These are phyloP conservation scores for Drosophila subobscura DNA, from an alignment of 1,140 invertebrate genomes.

Conservation along the genomic window DNA sequence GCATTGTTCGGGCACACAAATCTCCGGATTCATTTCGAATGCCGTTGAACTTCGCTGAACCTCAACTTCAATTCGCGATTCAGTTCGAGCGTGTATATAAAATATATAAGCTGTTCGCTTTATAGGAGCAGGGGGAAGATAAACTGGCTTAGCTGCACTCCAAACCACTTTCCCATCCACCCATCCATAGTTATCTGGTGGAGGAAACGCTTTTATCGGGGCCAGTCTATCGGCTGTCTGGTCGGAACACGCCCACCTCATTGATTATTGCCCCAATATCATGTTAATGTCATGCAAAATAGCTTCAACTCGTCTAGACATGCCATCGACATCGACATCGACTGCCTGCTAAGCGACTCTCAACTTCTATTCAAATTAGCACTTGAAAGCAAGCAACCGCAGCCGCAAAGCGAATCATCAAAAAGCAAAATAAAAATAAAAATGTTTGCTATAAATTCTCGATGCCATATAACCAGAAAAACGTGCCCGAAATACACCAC, in stretches of 20 bases:
- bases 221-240: constrained; percentile 59
- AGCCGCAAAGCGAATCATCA: constrained; percentile 32
- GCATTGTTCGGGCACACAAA: constrained; percentile 57
- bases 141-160: constrained; percentile 41
- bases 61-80: constrained; percentile 28
- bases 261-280: constrained; percentile 45
- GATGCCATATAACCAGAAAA: constrained; percentile 59
- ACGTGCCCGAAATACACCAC: constrained; percentile 53
- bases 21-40: constrained; percentile 51
- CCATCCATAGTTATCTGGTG: constrained; percentile 29
- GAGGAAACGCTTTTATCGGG: constrained; percentile 12
- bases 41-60: constrained; percentile 55
- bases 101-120: constrained; percentile 43
- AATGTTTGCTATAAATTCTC: constrained; percentile 45
- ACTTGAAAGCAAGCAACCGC: constrained; percentile 25
- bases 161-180: constrained; percentile 30
- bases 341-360: constrained; percentile 31
- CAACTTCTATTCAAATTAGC: constrained; percentile 57
- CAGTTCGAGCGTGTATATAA: constrained; percentile 40
- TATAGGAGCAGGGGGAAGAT: constrained; percentile 25
- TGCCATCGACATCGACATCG: constrained; percentile 9
- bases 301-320: constrained; percentile 48
- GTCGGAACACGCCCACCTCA: constrained; percentile 44
- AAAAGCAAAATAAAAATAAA: constrained; percentile 9
- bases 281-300: constrained; percentile 63